Evolutionary conservation across 2,888 invertebrate species (phyloP).

Genomic region (Neoitamus cyanurus): DNA sequence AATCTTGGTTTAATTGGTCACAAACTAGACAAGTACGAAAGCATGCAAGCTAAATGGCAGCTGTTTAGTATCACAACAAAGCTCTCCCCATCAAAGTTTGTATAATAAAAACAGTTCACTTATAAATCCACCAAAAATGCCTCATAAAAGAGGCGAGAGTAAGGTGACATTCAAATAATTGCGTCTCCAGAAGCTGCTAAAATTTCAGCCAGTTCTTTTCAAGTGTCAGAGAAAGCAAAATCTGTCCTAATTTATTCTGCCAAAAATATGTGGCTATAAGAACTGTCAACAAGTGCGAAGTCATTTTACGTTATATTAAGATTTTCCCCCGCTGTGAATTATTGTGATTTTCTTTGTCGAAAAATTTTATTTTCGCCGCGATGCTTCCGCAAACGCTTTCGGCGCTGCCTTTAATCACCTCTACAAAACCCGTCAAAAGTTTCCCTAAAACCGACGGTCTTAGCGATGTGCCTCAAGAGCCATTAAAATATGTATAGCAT

Average conservation of each 20-base stretch:
- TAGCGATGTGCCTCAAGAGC: neutral
- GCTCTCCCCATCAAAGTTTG: neutral
- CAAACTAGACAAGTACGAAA: too few relatives aligned
- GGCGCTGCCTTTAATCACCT: neutral
- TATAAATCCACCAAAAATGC: neutral
- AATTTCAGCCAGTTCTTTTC: neutral
- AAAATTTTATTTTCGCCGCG: neutral
- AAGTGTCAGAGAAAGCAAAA: neutral
- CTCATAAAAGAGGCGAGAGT: neutral
- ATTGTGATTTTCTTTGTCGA: neutral
- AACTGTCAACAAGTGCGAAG: neutral
- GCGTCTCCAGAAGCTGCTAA: neutral
- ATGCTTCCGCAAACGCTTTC: neutral
- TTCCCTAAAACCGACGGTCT: neutral
- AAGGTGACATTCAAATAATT: neutral
- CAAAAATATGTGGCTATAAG: neutral
- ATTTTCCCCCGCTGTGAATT: neutral
- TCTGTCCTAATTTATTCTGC: neutral
- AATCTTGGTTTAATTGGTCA: too few relatives aligned
- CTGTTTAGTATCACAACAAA: neutral
- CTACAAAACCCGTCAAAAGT: neutral
- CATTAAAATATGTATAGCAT: constrained; percentile 1
- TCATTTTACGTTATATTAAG: neutral
- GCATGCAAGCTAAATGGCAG: too few relatives aligned
- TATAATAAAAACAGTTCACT: neutral